Evolutionary conservation across 2,113 vertebrate genomes (phyloP), one percentile per base, ranked within the genome.

Genomic region (Tenebrosternarchus preto): DNA sequence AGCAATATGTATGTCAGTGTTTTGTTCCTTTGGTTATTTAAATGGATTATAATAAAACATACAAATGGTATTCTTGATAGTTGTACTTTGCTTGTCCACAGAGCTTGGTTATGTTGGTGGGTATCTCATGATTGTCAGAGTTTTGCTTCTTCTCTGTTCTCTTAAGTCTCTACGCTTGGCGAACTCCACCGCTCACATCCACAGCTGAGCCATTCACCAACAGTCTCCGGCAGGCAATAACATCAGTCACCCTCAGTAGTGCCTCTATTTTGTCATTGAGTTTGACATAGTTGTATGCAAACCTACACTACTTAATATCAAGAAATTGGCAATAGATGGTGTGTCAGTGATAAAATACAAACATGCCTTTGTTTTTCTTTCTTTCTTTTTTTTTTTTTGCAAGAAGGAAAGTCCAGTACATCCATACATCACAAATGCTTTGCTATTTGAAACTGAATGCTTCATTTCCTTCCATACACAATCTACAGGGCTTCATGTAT

Each of bases 1-100:
- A 93, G 93, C 92, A 94, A 93, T 93, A 92, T 93, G 89, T 92
- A 93, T 89, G 89, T 91, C 92, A 89, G 91, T 93, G 92, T 93
- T 93, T 92, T 91, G 92, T 94, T 5, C 90, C 84, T 50, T 87
- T 85, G 68, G 70, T 87, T 80, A 92, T 93, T 93, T 93, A 92
- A 93, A 90, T 90, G 82, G 90, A 88, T 89, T 84, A 87, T 64
- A 67, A 76, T 87, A 85, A 82, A 80, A 81, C 61, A 82, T 82
- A 68, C 77, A 76, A 82, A 63, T 80, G 83, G 70, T 86, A 76
- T 83, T 86, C 79, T 81, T 64, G 64, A 79, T 84, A 83, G 81
- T 80, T 81, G 77, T 83, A 86, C 33, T 85, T 82, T 84, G 84
- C 74, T 85, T 73, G 80, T 85, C 73, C 64, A 77, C 75, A 36